A percentile compares a stretch with the other conserved stretches of the same genome.
Conservation (phyloP, 2,797 vertebrate species). For the Channa striata region DNA sequence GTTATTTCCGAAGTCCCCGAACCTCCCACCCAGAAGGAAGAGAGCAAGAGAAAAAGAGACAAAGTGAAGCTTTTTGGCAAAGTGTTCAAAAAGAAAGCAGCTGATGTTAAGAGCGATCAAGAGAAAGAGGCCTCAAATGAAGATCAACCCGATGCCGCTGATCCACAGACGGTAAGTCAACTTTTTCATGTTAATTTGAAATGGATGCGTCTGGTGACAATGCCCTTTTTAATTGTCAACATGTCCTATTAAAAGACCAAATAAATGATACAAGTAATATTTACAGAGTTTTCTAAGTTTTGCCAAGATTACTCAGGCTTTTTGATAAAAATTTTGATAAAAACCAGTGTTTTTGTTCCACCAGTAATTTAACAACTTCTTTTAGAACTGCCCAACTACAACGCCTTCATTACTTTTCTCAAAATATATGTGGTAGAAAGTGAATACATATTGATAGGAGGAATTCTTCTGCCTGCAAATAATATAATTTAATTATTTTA, state of each 20-base stretch:
- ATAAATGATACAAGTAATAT: neutral
- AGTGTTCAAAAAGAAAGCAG: constrained; percentile 84
- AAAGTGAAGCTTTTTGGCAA: constrained; percentile 81
- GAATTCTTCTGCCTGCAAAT: too few relatives aligned
- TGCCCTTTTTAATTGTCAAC: neutral
- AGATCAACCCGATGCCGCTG: constrained; percentile 40
- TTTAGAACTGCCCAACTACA: too few relatives aligned
- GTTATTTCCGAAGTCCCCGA: constrained; percentile 56
- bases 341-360: too few relatives aligned
- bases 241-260: constrained; percentile 5
- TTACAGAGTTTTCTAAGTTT: too few relatives aligned
- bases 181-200: neutral
- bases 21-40: constrained; percentile 27
- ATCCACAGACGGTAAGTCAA: constrained; percentile 64
- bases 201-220: neutral
- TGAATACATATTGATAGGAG: too few relatives aligned
- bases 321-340: too few relatives aligned
- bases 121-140: constrained; percentile 43
- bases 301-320: too few relatives aligned
- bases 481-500: too few relatives aligned
- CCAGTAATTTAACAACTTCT: too few relatives aligned
- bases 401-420: too few relatives aligned
- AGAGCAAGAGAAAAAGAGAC: constrained; percentile 33
- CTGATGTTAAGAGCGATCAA: constrained; percentile 35
- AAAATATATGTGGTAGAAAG: too few relatives aligned